Percentiles rank a stretch among this genome's conserved stretches.
Conservation (phyloP, 2,888 invertebrate genomes). For the Pseudoips prasinana region DNA sequence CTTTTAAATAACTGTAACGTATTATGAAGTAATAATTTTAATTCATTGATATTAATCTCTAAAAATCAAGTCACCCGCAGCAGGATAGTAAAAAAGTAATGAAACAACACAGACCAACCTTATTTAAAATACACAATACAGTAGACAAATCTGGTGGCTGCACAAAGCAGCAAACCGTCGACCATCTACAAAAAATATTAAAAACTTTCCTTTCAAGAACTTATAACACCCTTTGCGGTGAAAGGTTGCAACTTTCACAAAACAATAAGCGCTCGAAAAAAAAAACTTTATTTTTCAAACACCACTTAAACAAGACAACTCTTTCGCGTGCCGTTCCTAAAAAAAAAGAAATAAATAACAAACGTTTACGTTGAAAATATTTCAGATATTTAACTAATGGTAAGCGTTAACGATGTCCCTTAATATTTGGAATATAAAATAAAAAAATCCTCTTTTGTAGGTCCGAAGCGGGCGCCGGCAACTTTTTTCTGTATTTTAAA, state of each 20-base stretch:
- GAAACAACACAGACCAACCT: no score
- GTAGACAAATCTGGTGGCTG: constrained; percentile 19
- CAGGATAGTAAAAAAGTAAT: no score
- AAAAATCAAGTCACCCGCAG: no score
- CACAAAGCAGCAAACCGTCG: constrained; percentile 18
- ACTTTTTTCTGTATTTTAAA: constrained; percentile 62
- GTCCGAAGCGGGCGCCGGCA: constrained; percentile 52
- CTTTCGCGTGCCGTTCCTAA: constrained; percentile 36
- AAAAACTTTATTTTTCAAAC: constrained; percentile 48
- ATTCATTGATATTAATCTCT: no score
- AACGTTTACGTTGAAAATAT: constrained; percentile 59
- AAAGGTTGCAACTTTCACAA: constrained; percentile 37
- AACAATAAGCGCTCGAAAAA: constrained; percentile 44
- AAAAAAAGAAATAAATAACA: constrained; percentile 53
- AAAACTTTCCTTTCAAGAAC: constrained; percentile 54
- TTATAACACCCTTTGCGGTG: constrained; percentile 50
- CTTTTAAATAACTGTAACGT: no score
- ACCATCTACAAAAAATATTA: constrained; percentile 33
- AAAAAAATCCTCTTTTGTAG: constrained; percentile 71
- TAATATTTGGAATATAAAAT: constrained; percentile 77
- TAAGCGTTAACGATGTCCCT: constrained; percentile 78
- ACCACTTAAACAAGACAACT: constrained; percentile 56
- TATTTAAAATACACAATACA: no score
- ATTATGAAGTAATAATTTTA: no score
- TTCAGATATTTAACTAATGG: constrained; percentile 77